Evolutionary conservation across 2,888 invertebrate species (phyloP).

Genomic region (Patella ulyssiponensis): DNA sequence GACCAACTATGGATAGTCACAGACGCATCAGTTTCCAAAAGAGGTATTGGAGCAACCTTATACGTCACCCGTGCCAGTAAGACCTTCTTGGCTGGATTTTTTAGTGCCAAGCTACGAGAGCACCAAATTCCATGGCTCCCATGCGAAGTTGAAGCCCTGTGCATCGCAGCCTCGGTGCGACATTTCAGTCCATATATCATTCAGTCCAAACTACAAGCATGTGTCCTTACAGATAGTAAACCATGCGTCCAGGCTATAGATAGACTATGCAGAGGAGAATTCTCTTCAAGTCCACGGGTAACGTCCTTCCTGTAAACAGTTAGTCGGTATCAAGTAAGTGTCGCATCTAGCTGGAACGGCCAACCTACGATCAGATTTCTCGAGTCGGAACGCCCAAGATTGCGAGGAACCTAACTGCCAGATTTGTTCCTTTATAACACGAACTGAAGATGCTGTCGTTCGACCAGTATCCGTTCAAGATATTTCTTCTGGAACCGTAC

Average conservation of each 20-base stretch:
- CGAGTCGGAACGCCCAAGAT: no score
- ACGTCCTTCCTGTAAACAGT: conserved; percentile 30
- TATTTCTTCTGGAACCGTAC: neutral
- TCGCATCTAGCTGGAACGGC: conserved; percentile 27
- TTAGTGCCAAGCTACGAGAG: no score
- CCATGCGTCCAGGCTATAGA: conserved; percentile 36
- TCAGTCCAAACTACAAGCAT: conserved; percentile 36
- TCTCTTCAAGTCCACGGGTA: conserved; percentile 37
- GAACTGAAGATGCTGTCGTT: no score
- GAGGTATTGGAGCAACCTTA: neutral
- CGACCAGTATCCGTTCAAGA: no score
- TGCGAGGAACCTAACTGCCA: no score
- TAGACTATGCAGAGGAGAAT: conserved; percentile 36
- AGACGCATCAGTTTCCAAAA: no score
- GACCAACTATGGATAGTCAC: no score
- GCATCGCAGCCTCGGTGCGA: conserved; percentile 31
- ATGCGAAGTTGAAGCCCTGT: conserved; percentile 26
- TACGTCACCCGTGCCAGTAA: no score
- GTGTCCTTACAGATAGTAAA: conserved; percentile 40
- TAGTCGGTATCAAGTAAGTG: conserved; percentile 26
- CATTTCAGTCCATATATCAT: conserved; percentile 50
- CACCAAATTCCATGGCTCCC: neutral
- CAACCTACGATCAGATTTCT: neutral
- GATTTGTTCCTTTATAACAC: no score
- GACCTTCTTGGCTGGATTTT: no score